Base-by-base conservation (phyloP, 1,140 invertebrate genomes). In the Pachyrhynchus sulphureomaculatus region DNA sequence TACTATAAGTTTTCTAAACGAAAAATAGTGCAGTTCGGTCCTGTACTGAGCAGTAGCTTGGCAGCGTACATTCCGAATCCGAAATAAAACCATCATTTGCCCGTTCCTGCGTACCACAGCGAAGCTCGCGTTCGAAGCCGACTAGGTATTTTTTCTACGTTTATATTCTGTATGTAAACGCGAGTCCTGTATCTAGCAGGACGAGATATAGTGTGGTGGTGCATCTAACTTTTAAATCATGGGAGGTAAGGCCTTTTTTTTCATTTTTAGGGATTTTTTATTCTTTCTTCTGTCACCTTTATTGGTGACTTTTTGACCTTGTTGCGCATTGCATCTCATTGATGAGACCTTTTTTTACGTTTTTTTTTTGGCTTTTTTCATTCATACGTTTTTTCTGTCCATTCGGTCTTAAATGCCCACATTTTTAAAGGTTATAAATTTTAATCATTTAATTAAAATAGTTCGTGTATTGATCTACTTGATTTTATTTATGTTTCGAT, bases 1-100 rank as follows among this genome's bases (percentile, higher is more conserved):
- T n/a, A n/a, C n/a, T n/a, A n/a, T n/a, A n/a, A n/a, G n/a, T n/a
- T n/a, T n/a, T n/a, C n/a, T n/a, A n/a, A n/a, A n/a, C n/a, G n/a
- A n/a, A n/a, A 37, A 37, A 37, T 12, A 37, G 4, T 37, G 4
- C 2, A 37, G 39, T 21, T 32, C 29, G 33, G 48, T 18, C 48
- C 48, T 34, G 33, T 4, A 12, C 17, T 20, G 45, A 36, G 33
- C n/a, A 9, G 32, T 20, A 21, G 48, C 20, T 52, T 29, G 17
- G 33, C 21, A 52, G 9, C 41, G n/a, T 15, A 36, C 18, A 51
- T 32, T 21, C 8, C 15, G 52, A 55, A 44, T 21, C 8, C 15
- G 52, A 55, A 44, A 44, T 55, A 42, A 55, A 42, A 55, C 20
- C 36, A 42, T 42, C 37, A 42, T 55, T 26, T 55, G 18, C 18